Percentiles rank a stretch among this genome's conserved stretches.
Evolutionary conservation across 2,888 invertebrate genomes (phyloP).

Genomic region (Parnassius apollo): DNA sequence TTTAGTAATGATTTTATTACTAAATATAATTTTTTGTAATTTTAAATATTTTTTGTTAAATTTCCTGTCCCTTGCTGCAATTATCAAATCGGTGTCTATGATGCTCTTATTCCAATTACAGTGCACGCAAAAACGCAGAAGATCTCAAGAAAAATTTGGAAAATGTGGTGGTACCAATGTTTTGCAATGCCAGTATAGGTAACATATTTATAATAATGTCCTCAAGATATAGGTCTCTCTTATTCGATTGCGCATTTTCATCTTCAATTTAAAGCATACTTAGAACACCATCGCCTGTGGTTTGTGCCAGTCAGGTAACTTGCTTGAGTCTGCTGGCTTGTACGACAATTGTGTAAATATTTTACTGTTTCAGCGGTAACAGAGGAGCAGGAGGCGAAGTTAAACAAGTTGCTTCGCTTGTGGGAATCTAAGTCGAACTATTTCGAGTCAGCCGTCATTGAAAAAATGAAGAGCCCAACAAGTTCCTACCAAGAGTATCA

Average conservation of each 20-base stretch:
- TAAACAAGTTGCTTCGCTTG: constrained; percentile 94
- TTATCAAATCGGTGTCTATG: constrained; percentile 73
- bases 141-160: constrained; percentile 96
- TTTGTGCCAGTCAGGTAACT: constrained; percentile 73
- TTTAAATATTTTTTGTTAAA: constrained; percentile 17
- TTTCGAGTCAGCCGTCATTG: constrained; percentile 90
- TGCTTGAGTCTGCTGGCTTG: constrained; percentile 61
- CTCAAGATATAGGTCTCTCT: constrained; percentile 71
- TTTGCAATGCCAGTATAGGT: constrained; percentile 94
- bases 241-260: constrained; percentile 72
- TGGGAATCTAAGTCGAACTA: constrained; percentile 98
- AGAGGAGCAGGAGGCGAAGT: constrained; percentile 93
- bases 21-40: constrained; percentile 7
- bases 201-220: constrained; percentile 82
- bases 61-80: constrained; percentile 48
- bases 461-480: constrained; percentile 92
- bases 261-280: constrained; percentile 64
- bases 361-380: constrained; percentile 85
- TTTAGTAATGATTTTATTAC: constrained; percentile 23
- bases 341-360: constrained; percentile 67
- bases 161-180: constrained; percentile 98
- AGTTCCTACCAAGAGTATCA: constrained; percentile 95
- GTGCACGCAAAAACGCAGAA: constrained; percentile 96
- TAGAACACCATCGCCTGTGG: constrained; percentile 68
- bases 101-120: constrained; percentile 83